phyloP scores from a whole-genome alignment of 1,140 invertebrate species.

The Sitodiplosis mosellana region DNA sequence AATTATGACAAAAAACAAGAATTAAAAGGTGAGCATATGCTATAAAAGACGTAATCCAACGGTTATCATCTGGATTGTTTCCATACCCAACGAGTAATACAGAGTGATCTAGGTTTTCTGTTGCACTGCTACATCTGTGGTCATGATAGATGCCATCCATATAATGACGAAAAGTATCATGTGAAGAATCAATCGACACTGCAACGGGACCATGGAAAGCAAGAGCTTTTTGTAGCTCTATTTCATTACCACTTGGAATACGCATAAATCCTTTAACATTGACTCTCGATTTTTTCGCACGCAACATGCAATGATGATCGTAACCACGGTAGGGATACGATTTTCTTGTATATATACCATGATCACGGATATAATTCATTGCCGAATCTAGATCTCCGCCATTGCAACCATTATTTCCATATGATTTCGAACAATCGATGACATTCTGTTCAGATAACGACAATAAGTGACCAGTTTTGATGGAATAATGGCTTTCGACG shows the following conservation, averaged over 20 bases:
- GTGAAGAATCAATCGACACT: slow-evolving; percentile 80
- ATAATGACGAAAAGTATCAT: slow-evolving; percentile 38
- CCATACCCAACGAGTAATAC: slow-evolving; percentile 73
- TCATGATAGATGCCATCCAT: slow-evolving; percentile 34
- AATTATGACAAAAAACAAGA: too few relatives aligned
- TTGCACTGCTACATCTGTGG: slow-evolving; percentile 39
- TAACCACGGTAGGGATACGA: slow-evolving; percentile 31
- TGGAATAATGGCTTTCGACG: slow-evolving; percentile 50
- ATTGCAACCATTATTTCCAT: slow-evolving; percentile 46
- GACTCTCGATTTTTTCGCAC: slow-evolving; percentile 43
- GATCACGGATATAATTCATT: slow-evolving; percentile 49
- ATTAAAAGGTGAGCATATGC: too few relatives aligned
- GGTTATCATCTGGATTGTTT: too few relatives aligned
- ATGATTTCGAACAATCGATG: slow-evolving; percentile 43
- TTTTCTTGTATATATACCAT: slow-evolving; percentile 36
- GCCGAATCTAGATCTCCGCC: slow-evolving; percentile 42
- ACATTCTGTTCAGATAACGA: slow-evolving; percentile 49
- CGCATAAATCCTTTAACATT: slow-evolving; percentile 71
- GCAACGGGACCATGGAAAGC: slow-evolving; percentile 70
- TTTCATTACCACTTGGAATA: slow-evolving; percentile 56
- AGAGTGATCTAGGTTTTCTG: slow-evolving; percentile 51
- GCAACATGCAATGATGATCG: slow-evolving; percentile 36
- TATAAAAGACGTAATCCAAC: too few relatives aligned
- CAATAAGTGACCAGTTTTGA: slow-evolving; percentile 33
- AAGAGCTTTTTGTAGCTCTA: slow-evolving; percentile 48